These are phyloP conservation scores for Amphiduros pacificus DNA, from an alignment of 2,888 invertebrate species.

Conservation along the genomic window DNA sequence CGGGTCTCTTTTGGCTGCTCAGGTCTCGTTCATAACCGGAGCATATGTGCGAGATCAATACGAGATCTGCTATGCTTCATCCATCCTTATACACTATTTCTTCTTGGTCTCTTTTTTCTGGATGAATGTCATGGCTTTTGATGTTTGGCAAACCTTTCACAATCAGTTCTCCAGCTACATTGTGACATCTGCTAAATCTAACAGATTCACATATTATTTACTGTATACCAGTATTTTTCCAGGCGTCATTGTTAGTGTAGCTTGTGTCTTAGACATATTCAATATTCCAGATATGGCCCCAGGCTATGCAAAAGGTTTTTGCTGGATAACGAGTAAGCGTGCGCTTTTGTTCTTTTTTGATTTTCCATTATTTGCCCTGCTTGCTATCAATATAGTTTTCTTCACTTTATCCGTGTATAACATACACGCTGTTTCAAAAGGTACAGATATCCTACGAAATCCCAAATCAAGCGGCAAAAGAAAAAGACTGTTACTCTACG, in stretches of 20 bases:
- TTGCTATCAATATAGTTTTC: not conserved
- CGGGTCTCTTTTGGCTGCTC: conserved; percentile 61
- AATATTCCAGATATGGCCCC: not conserved
- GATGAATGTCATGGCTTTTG: conserved; percentile 18
- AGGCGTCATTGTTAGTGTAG: not conserved
- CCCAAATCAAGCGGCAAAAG: too few relatives aligned
- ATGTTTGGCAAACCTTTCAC: conserved; percentile 6
- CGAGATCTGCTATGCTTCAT: conserved; percentile 1
- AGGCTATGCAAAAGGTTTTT: not conserved
- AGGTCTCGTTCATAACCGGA: conserved; percentile 63
- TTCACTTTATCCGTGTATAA: too few relatives aligned
- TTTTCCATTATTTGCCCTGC: not conserved
- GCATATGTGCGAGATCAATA: conserved; percentile 2
- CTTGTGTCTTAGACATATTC: not conserved
- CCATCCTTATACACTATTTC: conserved; percentile 10
- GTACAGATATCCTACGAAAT: too few relatives aligned
- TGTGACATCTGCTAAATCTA: too few relatives aligned
- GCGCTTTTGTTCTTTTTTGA: conserved; percentile 6
- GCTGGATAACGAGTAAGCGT: not conserved
- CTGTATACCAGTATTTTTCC: not conserved
- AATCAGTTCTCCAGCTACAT: not conserved
- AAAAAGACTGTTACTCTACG: conserved; percentile 29
- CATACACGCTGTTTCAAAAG: too few relatives aligned
- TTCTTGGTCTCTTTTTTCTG: conserved; percentile 16
- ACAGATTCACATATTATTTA: not conserved